Evolutionary conservation across 2,797 vertebrate species (phyloP).

Genomic region (Pantherophis vulpinus): DNA sequence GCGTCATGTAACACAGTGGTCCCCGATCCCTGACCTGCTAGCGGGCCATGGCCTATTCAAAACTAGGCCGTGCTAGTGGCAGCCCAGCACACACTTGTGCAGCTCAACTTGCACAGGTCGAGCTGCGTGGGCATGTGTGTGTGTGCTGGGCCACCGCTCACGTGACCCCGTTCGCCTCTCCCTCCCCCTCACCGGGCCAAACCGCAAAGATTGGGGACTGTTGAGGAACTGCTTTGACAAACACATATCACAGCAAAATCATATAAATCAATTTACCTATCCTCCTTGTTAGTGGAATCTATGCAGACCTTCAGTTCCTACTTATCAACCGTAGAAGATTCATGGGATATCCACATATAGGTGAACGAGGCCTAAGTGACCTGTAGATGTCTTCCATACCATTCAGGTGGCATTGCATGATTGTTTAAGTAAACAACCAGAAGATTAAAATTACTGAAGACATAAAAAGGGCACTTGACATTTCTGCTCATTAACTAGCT

Average conservation of each 20-base stretch:
- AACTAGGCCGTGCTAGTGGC: not conserved
- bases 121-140: accelerated
- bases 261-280: not conserved
- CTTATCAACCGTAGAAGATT: not conserved
- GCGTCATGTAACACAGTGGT: not conserved
- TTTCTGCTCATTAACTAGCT: slow-evolving; percentile 35
- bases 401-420: not conserved
- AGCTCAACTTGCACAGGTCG: not conserved
- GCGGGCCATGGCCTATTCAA: not conserved
- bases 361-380: not conserved
- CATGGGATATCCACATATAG: not conserved
- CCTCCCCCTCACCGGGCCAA: not conserved
- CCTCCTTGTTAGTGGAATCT: not conserved
- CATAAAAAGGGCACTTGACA: slow-evolving; percentile 30
- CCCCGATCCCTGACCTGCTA: not conserved
- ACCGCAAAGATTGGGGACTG: not conserved
- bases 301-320: not conserved
- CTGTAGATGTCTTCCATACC: not conserved
- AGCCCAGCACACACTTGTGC: too few relatives aligned
- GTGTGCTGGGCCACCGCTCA: not conserved
- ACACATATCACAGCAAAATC: not conserved
- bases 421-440: slow-evolving; percentile 36
- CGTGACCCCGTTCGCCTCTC: not conserved
- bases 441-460: slow-evolving; percentile 35
- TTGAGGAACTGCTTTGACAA: not conserved